Percentiles rank a stretch among this genome's conserved stretches.
These are phyloP conservation scores for Calyptommatus sinebrachiatus DNA, from an alignment of 2,113 vertebrate species.

Conservation along the genomic window DNA sequence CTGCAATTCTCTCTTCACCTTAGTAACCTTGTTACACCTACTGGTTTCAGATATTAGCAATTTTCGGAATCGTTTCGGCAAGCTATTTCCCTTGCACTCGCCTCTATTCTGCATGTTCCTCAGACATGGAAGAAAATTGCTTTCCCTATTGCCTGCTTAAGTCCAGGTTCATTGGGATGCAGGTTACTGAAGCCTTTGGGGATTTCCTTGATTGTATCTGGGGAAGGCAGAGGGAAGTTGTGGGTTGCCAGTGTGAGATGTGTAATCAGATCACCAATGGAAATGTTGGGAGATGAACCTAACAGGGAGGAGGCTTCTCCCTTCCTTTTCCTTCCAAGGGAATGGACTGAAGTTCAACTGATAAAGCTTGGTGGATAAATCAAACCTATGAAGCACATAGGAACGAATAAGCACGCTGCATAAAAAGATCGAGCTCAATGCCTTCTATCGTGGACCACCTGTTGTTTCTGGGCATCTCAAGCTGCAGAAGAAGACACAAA, in stretches of 20 bases:
- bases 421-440: too few relatives aligned
- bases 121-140: constrained; percentile 6
- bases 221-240: background rate
- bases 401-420: too few relatives aligned
- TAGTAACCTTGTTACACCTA: constrained; percentile 55
- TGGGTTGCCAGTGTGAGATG: background rate
- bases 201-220: constrained; percentile 31
- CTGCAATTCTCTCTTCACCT: constrained; percentile 55
- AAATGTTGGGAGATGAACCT: too few relatives aligned
- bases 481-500: too few relatives aligned
- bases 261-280: background rate
- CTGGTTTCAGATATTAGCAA: constrained; percentile 58
- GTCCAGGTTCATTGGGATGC: background rate
- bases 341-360: background rate
- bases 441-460: too few relatives aligned
- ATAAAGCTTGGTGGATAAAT: background rate
- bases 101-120: constrained; percentile 55
- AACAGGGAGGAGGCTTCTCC: too few relatives aligned
- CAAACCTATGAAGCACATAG: background rate
- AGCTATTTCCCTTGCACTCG: constrained; percentile 37
- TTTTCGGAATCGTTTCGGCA: constrained; percentile 52
- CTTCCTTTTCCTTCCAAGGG: background rate
- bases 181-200: constrained; percentile 15
- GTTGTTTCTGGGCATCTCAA: too few relatives aligned
- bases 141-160: constrained; percentile 12